Conservation (phyloP, 2,888 invertebrate species). For the Sceliomorpha sp. region DNA sequence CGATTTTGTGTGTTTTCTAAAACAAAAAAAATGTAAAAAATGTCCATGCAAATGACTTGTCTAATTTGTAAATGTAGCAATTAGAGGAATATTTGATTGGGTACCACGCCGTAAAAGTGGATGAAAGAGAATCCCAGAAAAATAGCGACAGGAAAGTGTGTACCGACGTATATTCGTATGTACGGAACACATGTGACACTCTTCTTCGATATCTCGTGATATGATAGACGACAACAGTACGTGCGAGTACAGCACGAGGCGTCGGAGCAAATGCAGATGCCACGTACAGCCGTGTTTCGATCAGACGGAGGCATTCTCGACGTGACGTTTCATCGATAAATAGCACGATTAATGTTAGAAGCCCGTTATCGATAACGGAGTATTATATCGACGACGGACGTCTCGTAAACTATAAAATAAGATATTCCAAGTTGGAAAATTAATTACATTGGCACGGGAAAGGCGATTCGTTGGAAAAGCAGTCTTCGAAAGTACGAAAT, state of each 20-base stretch:
- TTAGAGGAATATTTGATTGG: too few relatives aligned
- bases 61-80: too few relatives aligned
- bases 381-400: constrained; percentile 17
- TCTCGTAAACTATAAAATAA: not conserved
- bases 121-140: constrained; percentile 1
- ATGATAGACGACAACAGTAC: constrained; percentile 48
- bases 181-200: constrained; percentile 33
- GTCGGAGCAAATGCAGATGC: constrained; percentile 54
- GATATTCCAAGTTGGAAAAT: not conserved
- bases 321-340: constrained; percentile 53
- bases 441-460: too few relatives aligned
- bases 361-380: constrained; percentile 18
- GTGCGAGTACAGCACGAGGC: constrained; percentile 27
- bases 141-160: constrained; percentile 11
- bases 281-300: constrained; percentile 50
- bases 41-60: too few relatives aligned
- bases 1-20: too few relatives aligned
- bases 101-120: constrained; percentile 5
- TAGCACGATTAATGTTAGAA: constrained; percentile 47
- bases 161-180: not conserved
- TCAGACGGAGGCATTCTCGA: constrained; percentile 37
- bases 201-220: constrained; percentile 20
- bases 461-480: too few relatives aligned
- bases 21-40: too few relatives aligned
- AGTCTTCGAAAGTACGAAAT: too few relatives aligned